phyloP scores from a whole-genome alignment of 1,140 invertebrate species.

The Apis dorsata region DNA sequence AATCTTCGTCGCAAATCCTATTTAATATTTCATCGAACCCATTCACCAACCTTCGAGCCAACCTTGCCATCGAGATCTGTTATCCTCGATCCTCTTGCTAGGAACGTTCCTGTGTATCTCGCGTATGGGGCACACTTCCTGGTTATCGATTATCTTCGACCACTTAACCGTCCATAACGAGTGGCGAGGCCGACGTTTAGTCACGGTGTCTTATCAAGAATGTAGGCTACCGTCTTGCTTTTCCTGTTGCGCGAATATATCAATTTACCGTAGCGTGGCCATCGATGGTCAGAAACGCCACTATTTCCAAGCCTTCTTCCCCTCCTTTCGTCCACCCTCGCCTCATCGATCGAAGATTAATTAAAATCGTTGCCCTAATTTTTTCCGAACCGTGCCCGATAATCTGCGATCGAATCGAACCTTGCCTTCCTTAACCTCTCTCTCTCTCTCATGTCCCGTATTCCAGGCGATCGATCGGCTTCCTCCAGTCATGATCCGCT shows the following conservation, averaged over 20 bases:
- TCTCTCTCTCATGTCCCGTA: background rate
- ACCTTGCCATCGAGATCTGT: slow-evolving; percentile 28
- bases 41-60: background rate
- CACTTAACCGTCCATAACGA: slow-evolving; percentile 39
- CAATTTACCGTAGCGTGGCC: slow-evolving; percentile 42
- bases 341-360: slow-evolving; percentile 11
- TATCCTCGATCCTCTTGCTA: background rate
- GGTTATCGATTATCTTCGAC: slow-evolving; percentile 50
- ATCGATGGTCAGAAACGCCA: background rate
- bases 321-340: slow-evolving; percentile 17
- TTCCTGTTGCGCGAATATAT: slow-evolving; percentile 51
- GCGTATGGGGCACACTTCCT: slow-evolving; percentile 3
- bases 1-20: too few relatives aligned
- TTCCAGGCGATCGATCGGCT: too few relatives aligned
- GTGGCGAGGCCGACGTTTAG: slow-evolving; percentile 38
- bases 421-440: background rate
- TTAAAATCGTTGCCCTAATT: background rate
- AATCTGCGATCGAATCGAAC: too few relatives aligned
- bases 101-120: slow-evolving; percentile 34
- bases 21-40: background rate
- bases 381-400: background rate
- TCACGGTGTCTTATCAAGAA: slow-evolving; percentile 52
- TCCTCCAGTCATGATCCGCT: too few relatives aligned
- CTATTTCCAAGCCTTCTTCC: slow-evolving; percentile 8
- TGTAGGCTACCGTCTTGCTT: slow-evolving; percentile 49